Percentiles rank a stretch among this genome's conserved stretches.
phyloP scores from a whole-genome alignment of 1,140 invertebrate genomes.

The Elymnias hypermnestra region DNA sequence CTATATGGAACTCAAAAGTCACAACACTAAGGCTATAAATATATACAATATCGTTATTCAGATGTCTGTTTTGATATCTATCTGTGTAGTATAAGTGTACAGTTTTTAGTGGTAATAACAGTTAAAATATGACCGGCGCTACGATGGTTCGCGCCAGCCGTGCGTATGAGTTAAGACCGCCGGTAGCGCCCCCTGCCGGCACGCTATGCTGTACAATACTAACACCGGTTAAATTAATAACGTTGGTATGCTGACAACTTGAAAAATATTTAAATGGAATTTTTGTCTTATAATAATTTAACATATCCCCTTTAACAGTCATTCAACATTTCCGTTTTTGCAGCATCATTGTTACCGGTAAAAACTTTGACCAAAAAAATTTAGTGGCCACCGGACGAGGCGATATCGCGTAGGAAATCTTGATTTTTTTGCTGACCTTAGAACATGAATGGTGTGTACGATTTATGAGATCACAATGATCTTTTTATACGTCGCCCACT shows the following conservation, averaged over 20 bases:
- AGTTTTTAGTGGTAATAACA: conserved; percentile 59
- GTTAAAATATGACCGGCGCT: conserved; percentile 48
- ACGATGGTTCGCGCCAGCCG: conserved; percentile 35
- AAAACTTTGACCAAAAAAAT: conserved; percentile 36
- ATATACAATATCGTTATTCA: conserved; percentile 26
- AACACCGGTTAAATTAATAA: conserved; percentile 51
- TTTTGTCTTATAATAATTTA: background rate
- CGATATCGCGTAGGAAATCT: conserved; percentile 68
- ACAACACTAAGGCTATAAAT: conserved; percentile 5
- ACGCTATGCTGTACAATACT: conserved; percentile 50
- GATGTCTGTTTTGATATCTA: conserved; percentile 54
- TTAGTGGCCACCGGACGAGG: conserved; percentile 60
- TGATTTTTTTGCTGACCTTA: conserved; percentile 54
- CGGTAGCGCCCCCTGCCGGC: conserved; percentile 61
- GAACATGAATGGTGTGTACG: conserved; percentile 69
- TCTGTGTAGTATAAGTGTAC: conserved; percentile 49
- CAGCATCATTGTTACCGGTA: conserved; percentile 34
- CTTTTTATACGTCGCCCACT: conserved; percentile 57
- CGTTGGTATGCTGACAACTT: conserved; percentile 44
- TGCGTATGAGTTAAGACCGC: conserved; percentile 39
- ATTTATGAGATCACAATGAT: conserved; percentile 70
- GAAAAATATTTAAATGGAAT: conserved; percentile 24
- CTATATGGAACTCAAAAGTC: no score
- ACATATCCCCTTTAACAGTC: conserved; percentile 1
- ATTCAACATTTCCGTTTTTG: conserved; percentile 29